Base-by-base conservation (phyloP, 2,113 vertebrate species). In the Actenoides lindsayi region DNA sequence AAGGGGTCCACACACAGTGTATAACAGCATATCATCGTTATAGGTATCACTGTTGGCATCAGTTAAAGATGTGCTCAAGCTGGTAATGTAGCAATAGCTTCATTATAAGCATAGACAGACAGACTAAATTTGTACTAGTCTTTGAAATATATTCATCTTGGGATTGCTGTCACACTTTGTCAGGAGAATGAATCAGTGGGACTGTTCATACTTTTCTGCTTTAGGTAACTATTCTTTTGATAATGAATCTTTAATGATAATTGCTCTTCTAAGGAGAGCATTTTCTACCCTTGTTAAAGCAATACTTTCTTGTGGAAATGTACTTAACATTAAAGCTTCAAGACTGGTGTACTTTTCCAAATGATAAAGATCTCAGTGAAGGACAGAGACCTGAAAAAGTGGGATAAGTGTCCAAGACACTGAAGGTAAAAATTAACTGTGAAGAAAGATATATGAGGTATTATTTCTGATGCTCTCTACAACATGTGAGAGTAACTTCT, bases 221-320 rank as follows among this genome's bases (percentile, higher is more conserved):
- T 96, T 97, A 97, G 96, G 97, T 98, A 97, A 97, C 97, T 97
- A 92, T 96, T 95, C 92, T 97, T 90, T 94, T 95, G 92, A 96
- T 94, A 97, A 97, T 98, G 97, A 97, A 98, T 98, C 94, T 97
- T 97, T 97, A 97, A 96, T 97, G 96, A 94, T 97, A 96, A 87
- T 95, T 97, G 94, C 97, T 97, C 96, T 96, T 96, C 75, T 95
- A 95, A 96, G 93, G 94, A 97, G 93, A 98, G 86, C 89, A 56
- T 97, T 98, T 98, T 94, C 97, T 87, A 96, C 92, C 92, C 96
- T 97, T 97, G 97, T 97, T 97, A 97, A 98, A 98, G 97, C 94
- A 95, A 94, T 94, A 97, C 90, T 97, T 98, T 97, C 95, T 94
- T 95, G 93, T 97, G 95, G 92, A 98, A 98, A 98, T 94, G 78